Evolutionary conservation across 37 sponge, comb jelly and placozoan genomes (phyloP), one percentile per base, ranked within the genome.

Genomic region (Halichondria panicea): DNA sequence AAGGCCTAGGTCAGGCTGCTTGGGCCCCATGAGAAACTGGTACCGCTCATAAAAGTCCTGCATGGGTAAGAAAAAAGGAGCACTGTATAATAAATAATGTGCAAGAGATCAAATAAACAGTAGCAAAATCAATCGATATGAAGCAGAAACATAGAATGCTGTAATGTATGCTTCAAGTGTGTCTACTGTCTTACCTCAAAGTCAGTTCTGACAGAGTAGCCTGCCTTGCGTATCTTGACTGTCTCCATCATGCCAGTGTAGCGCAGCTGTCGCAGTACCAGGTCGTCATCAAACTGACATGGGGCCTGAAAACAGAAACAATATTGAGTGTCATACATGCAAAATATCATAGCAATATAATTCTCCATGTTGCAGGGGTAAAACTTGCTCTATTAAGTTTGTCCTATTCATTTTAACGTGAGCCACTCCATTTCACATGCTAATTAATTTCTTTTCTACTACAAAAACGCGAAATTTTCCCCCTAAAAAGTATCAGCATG

Each of bases 171-270:
- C 8, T 11, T 59, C 8, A 22, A 59, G 27, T 59, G 18, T 24
- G 12, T n/a, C n/a, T n/a, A n/a, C n/a, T n/a, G n/a, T 22, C 67
- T 22, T 22, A 93, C 94, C 88, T 95, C 89, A 78, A 88, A 90
- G 45, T 69, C 55, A 55, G 87, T 85, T 24, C 97, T 76, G 72
- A 97, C 88, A 27, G 94, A 81, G 68, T 92, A 97, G 72, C 98
- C 95, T 50, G 92, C 80, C 75, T 91, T 91, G 68, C 98, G 81
- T 27, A 97, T 94, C 71, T 81, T 76, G 27, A 97, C 82, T n/a
- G 98, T 94, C 66, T 97, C 92, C 71, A 97, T 75, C 94, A 97
- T 91, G 18, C 98, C 98, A 46, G 95, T 91, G 81, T 97, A 97
- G 33, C 95, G 71, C 62, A 97, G 87, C 70, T 97, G 98, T 6